A percentile compares a stretch with the other conserved stretches of the same genome.
Evolutionary conservation across 2,797 vertebrate genomes (phyloP).

Genomic region (Rhinoraja longicauda): DNA sequence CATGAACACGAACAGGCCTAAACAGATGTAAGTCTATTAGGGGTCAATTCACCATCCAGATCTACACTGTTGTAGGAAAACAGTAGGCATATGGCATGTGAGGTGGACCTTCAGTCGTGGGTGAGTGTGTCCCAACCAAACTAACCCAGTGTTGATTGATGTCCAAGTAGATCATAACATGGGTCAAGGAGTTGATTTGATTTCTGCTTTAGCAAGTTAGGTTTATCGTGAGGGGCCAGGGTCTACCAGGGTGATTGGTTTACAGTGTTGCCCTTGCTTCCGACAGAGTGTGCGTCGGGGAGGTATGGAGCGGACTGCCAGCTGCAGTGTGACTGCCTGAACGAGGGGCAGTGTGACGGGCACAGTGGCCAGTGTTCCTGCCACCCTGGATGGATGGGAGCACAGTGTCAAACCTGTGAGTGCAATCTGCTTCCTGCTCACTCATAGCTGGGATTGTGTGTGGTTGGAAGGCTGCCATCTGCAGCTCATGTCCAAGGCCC

Average conservation of each 20-base stretch:
- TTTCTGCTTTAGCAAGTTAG: neutral
- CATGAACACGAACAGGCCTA: neutral
- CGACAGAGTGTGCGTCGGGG: constrained; percentile 66
- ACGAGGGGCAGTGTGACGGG: constrained; percentile 67
- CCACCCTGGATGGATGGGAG: constrained; percentile 69
- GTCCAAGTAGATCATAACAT: neutral
- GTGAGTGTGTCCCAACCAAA: neutral
- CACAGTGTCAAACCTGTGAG: constrained; percentile 70
- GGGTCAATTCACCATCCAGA: neutral
- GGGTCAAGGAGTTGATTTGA: too few species aligned
- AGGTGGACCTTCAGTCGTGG: too few species aligned
- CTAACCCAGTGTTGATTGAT: neutral
- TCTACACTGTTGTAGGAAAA: neutral
- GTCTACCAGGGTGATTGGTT: neutral
- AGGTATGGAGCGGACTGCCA: constrained; percentile 63
- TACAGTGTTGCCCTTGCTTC: constrained; percentile 32
- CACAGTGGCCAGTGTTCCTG: constrained; percentile 69
- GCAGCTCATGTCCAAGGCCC: neutral
- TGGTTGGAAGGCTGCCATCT: neutral
- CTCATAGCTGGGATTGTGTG: neutral
- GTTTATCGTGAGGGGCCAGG: neutral
- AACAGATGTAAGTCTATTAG: neutral
- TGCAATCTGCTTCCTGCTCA: neutral
- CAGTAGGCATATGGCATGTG: neutral
- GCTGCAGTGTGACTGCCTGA: constrained; percentile 67